Base-by-base conservation (phyloP, 2,797 vertebrate species). In the Petrocephalus schoutedeni region DNA sequence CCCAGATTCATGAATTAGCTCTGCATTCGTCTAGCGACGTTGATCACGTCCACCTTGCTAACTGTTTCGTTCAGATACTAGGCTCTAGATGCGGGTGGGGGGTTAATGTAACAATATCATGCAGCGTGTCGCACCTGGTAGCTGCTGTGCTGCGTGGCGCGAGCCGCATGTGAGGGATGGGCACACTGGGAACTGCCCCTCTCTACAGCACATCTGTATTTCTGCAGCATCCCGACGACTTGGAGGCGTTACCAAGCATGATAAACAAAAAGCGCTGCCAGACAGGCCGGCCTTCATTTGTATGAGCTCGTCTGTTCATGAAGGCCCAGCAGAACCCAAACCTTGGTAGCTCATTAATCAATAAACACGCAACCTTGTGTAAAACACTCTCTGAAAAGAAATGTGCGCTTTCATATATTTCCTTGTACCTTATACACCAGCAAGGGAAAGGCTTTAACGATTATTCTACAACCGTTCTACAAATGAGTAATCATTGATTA, bases 321-420 rank as follows among this genome's bases (percentile, higher is more conserved):
- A 77, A 77, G 71, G 16, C 71, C 16, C 36, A 77, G 71, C 19
- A n/a, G 71, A 77, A 41, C 23, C 16, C 16, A 45, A 8, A 1
- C 16, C 14, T 45, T n/a, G 16, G 36, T 77, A n/a, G 5, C 71
- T 77, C 71, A 77, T 45, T 77, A 45, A n/a, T 77, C 67, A 4
- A 77, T 77, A 45, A 77, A 77, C 71, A 77, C 12, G 16, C 71
- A 77, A 77, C 71, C 36, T 77, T 77, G 36, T 77, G 71, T 77
- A 77, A 41, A 41, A 45, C 71, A 23, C 36, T 45, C 71, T 77
- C 71, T 19, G 36, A 45, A 77, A 45, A 45, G 71, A 41, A 77
- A 77, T 77, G 36, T n/a, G 36, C 7, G 16, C 14, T 8, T 77
- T 77, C 16, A 6, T 77, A 45, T 45, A 41, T 77, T 77, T 45